Base-by-base conservation (phyloP, 1,140 invertebrate genomes). In the Linepithema humile region DNA sequence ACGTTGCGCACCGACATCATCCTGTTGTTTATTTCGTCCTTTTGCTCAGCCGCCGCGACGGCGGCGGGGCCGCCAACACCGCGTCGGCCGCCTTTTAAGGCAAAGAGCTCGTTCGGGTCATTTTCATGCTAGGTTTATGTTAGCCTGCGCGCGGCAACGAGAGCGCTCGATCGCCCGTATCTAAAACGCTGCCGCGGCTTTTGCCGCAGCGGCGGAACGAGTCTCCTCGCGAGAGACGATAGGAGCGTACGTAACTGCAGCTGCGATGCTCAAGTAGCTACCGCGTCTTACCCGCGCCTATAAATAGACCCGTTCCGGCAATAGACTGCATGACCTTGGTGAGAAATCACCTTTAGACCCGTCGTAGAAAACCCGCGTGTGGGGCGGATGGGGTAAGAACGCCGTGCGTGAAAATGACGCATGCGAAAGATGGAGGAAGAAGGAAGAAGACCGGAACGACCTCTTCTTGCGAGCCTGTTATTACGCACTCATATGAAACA, bases 51-150 rank as follows among this genome's bases (percentile, higher is more conserved):
- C 5, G 32, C 62, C 35, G 23, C 45, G 74, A 23, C 59, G 74
- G 5, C 15, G 73, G 0, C n/a, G 40, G 43, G n/a, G 32, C 23
- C 23, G 29, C n/a, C 29, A n/a, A 0, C 70, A 4, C 10, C 57
- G 29, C 0, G 5, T 10, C 26, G 12, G 1, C 2, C 7, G 15
- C 67, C 85, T 50, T 84, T 84, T 84, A 85, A 72, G 53, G 62
- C 4, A 1, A n/a, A n/a, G 23, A 32, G 17, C 38, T 35, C 15
- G 38, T 26, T 50, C 64, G 64, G 35, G 80, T 74, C 75, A 85
- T 88, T 90, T 89, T 90, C 87, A 84, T 84, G 89, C 86, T 78
- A 82, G 82, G 67, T 83, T 88, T 72, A 62, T 50, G 53, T 69
- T 38, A 55, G 32, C 64, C 23, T 26, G 9, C 43, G 45, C 77